These are phyloP conservation scores for Ceratothoa steindachneri DNA, from an alignment of 2,888 invertebrate genomes.

Conservation along the genomic window DNA sequence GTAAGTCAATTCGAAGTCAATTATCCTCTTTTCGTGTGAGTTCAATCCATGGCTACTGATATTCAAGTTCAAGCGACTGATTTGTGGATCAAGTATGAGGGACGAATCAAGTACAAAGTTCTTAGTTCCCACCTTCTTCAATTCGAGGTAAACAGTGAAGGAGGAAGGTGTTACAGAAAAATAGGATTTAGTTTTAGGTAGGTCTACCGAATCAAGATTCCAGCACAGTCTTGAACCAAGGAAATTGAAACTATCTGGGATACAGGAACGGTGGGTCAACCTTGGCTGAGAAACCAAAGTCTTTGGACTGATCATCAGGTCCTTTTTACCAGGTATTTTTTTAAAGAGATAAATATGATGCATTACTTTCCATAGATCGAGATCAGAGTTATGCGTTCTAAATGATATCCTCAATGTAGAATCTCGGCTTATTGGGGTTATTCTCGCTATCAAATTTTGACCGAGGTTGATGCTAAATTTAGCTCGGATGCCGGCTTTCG, in stretches of 20 bases:
- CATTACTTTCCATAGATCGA: background rate
- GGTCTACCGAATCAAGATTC: background rate
- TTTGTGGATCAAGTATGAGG: background rate
- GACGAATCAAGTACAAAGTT: background rate
- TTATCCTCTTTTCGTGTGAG: background rate
- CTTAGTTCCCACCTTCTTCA: background rate
- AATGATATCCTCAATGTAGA: background rate
- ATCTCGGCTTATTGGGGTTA: background rate
- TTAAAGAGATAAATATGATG: background rate
- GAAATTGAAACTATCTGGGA: background rate
- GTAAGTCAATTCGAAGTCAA: background rate
- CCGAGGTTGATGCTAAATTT: background rate
- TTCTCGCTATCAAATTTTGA: background rate
- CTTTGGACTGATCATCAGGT: background rate
- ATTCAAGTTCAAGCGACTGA: background rate
- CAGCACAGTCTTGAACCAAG: background rate
- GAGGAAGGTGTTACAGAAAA: background rate
- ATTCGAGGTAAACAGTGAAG: background rate
- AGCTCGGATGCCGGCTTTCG: background rate
- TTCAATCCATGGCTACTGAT: background rate
- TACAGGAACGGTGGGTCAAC: background rate
- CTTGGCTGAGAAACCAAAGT: background rate
- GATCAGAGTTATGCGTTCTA: background rate
- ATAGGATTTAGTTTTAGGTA: background rate
- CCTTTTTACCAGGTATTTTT: background rate